Base-by-base conservation (phyloP, 1,140 invertebrate species). In the Neelides sp. region DNA sequence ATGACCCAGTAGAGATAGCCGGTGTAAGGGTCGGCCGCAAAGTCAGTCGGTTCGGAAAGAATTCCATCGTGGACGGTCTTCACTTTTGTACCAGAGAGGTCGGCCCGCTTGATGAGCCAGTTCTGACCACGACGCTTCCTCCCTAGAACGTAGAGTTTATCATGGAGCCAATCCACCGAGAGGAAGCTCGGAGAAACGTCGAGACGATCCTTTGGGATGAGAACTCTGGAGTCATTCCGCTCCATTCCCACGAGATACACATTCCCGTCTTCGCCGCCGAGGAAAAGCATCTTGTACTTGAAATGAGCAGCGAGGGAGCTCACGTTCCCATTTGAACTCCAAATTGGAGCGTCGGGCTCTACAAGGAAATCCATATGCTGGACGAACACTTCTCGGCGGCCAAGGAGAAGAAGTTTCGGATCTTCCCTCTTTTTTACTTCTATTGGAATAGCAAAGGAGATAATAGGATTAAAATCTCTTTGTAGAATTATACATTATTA, bases 21-120 rank as follows among this genome's bases (percentile, higher is more conserved):
- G 66, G 93, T 94, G 55, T 85, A 82, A 20, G 91, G 85, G 73
- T 95, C 90, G 0, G 92, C 81, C 66, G 90, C 79, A 51, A 94
- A 75, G 61, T 86, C 82, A 39, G 75, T 70, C 0, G 86, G 80
- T 61, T 75, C 72, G 17, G 75, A 74, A 26, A 54, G 48, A 34
- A 20, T 48, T n/a, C n/a, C n/a, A n/a, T n/a, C n/a, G n/a, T n/a
- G 40, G 7, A 61, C 40, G 7, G 45, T 55, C 4, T 8, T n/a
- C 2, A 57, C 28, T 7, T 42, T 50, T 1, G 45, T 17, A 19
- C 82, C 82, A 61, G 83, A 75, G 8, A 87, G 70, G 61, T 78
- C 75, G 64, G 80, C 86, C 39, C 81, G 71, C 36, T 78, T 74
- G 46, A 91, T 82, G 64, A 83, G 75, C 78, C 80, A 85, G 23